Percentiles rank a stretch among this genome's conserved stretches.
phyloP scores from a whole-genome alignment of 2,113 vertebrate species.

The Dissostichus mawsoni region DNA sequence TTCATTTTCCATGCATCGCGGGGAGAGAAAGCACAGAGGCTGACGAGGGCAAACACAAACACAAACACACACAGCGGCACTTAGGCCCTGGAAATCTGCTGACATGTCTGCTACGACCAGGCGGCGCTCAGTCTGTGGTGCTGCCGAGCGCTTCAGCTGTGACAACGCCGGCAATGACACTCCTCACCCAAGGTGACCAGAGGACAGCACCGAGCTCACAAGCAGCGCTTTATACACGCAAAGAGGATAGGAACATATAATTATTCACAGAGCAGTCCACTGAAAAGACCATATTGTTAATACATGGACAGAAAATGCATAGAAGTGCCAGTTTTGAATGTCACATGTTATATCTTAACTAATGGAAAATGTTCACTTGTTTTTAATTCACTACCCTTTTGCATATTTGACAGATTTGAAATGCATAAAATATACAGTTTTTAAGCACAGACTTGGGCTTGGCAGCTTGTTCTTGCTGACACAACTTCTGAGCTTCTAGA shows the following conservation, averaged over 20 bases:
- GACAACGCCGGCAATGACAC: constrained; percentile 56
- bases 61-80: constrained; percentile 58
- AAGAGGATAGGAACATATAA: constrained; percentile 38
- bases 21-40: constrained; percentile 71
- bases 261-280: constrained; percentile 30
- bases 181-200: constrained; percentile 61
- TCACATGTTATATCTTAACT: not conserved
- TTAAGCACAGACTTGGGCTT: not conserved
- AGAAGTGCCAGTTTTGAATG: not conserved
- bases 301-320: constrained; percentile 17
- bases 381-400: not conserved
- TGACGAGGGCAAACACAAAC: constrained; percentile 66
- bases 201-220: constrained; percentile 43
- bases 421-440: not conserved
- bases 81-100: constrained; percentile 75
- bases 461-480: constrained; percentile 54
- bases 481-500: constrained; percentile 47
- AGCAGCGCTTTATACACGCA: constrained; percentile 17
- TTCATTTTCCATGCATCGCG: constrained; percentile 71
- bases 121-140: constrained; percentile 67
- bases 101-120: constrained; percentile 69
- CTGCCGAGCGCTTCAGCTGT: constrained; percentile 55
- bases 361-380: not conserved
- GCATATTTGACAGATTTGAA: constrained; percentile 25
- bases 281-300: constrained; percentile 40